Percentiles rank a stretch among this genome's conserved stretches.
These are phyloP conservation scores for Drosophila ambigua DNA, from an alignment of 1,140 invertebrate genomes.

Conservation along the genomic window DNA sequence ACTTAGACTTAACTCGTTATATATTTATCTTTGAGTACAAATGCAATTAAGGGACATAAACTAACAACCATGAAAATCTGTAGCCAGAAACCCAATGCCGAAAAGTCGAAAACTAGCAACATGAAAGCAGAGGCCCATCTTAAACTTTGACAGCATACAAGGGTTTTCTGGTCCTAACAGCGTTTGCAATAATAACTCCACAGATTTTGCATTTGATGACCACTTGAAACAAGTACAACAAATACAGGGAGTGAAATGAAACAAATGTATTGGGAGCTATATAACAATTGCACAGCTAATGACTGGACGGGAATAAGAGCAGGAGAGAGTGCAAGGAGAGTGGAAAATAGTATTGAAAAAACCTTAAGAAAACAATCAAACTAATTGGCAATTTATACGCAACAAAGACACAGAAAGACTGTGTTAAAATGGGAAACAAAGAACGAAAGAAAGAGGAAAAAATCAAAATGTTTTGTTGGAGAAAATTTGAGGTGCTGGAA, in stretches of 20 bases:
- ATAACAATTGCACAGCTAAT: constrained; percentile 70
- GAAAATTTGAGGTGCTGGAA: constrained; percentile 63
- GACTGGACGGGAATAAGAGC: constrained; percentile 23
- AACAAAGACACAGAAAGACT: constrained; percentile 47
- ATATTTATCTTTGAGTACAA: too few relatives aligned
- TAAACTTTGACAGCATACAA: background rate
- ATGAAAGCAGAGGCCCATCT: constrained; percentile 2
- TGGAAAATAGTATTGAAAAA: constrained; percentile 25
- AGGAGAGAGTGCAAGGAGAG: constrained; percentile 9
- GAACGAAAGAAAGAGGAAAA: too few relatives aligned
- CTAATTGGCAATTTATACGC: constrained; percentile 79
- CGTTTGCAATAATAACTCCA: constrained; percentile 34
- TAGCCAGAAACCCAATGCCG: too few relatives aligned
- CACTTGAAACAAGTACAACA: constrained; percentile 19
- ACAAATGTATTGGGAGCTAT: constrained; percentile 34
- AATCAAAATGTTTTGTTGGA: constrained; percentile 48
- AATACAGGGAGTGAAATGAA: constrained; percentile 12
- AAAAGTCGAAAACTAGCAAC: too few relatives aligned
- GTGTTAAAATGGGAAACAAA: constrained; percentile 12
- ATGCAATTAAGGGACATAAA: background rate
- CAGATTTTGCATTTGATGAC: constrained; percentile 33
- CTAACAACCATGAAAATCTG: background rate
- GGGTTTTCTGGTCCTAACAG: constrained; percentile 10
- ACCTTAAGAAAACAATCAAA: constrained; percentile 70
- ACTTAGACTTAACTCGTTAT: too few relatives aligned